Base-by-base conservation (phyloP, 1,140 invertebrate genomes). In the Eriosoma lanigerum region DNA sequence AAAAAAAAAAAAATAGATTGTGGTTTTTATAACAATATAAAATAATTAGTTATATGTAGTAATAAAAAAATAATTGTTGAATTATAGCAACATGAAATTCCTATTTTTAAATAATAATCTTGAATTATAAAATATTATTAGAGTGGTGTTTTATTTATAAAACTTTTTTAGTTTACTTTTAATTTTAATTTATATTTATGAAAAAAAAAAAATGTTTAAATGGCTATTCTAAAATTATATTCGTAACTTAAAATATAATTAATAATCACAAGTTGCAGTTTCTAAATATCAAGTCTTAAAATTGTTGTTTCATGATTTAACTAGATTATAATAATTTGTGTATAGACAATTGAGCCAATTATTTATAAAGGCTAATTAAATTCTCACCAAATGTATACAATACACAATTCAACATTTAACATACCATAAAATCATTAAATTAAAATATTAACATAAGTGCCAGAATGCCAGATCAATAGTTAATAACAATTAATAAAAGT, bases 251-350 rank as follows among this genome's bases (percentile, higher is more conserved):
- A 38, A 13, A 26, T 0, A 64, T 64, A 64, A 12, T 38, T 66
- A 66, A 66, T 19, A 5, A 66, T 66, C 62, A 66, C 62, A 66
- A 38, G 12, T 38, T n/a, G 19, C 1, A 19, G 29, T 38, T 21
- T 21, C 32, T 66, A 66, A 66, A 32, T 24, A 24, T 15, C 17
- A 66, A 66, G 62, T 66, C 62, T 66, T 66, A 21, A 44, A 44
- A 66, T 38, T 38, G 62, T 66, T 66, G 38, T 10, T 38, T 44
- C 19, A 66, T 38, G 12, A 44, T 66, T 44, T n/a, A 68, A 17
- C 21, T 68, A 68, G 48, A 46, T 46, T 17, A 48, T 26, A 68
- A 68, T 48, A 68, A 68, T 48, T 13, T 26, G 32, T 12, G 5
- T 26, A 3, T 68, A 24, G 15, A 48, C 66, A 0, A 46, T 68